phyloP scores from a whole-genome alignment of 1,140 invertebrate species.

The Tetranychus urticae region DNA sequence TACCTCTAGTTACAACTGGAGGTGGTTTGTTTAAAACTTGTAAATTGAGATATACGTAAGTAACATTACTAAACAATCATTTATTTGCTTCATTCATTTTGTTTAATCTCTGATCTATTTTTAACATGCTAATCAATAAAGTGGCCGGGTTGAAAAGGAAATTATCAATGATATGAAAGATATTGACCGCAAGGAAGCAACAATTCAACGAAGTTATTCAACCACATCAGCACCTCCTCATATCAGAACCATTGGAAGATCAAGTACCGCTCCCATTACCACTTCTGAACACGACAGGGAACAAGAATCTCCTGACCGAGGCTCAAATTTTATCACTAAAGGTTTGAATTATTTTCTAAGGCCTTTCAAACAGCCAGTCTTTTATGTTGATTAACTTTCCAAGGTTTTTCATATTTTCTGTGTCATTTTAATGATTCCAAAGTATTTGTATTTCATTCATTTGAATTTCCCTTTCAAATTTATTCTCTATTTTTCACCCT shows the following conservation, averaged over 20 bases:
- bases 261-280: constrained; percentile 6
- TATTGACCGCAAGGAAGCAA: constrained; percentile 6
- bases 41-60: constrained; percentile 45
- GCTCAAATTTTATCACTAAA: not conserved
- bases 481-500: too few relatives aligned
- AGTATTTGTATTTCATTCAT: too few relatives aligned
- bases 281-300: not conserved
- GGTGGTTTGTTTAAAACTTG: constrained; percentile 83
- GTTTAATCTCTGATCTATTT: too few relatives aligned
- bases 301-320: not conserved
- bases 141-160: constrained; percentile 63
- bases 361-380: not conserved
- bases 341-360: not conserved
- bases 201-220: constrained; percentile 5
- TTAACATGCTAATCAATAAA: constrained; percentile 25
- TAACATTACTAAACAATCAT: not conserved
- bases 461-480: too few relatives aligned
- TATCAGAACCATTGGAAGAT: constrained; percentile 6
- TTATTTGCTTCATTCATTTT: too few relatives aligned
- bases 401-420: not conserved
- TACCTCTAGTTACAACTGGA: constrained; percentile 57
- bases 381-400: not conserved
- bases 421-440: too few relatives aligned
- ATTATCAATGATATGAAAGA: constrained; percentile 38
- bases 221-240: constrained; percentile 1